phyloP scores from a whole-genome alignment of 2,797 vertebrate genomes.

The Rhynchonycteris naso region DNA sequence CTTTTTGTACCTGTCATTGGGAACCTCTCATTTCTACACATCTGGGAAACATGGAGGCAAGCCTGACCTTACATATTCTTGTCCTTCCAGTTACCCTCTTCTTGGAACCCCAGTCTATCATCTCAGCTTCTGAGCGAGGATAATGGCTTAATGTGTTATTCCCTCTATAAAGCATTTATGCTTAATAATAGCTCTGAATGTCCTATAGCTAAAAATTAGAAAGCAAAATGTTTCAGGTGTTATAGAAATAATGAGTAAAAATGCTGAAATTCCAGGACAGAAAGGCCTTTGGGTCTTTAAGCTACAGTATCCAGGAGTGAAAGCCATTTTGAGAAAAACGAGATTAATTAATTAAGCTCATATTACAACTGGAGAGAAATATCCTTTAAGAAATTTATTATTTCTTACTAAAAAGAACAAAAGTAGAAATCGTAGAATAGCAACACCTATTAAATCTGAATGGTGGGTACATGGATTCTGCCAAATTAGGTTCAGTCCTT shows the following conservation, averaged over 20 bases:
- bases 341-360: not conserved
- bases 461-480: not conserved
- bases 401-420: slow-evolving; percentile 37
- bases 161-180: slow-evolving; percentile 18
- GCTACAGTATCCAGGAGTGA: not conserved
- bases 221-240: slow-evolving; percentile 54
- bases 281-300: not conserved
- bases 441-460: slow-evolving; percentile 15
- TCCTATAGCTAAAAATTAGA: slow-evolving; percentile 39
- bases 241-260: slow-evolving; percentile 33
- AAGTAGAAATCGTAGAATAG: slow-evolving; percentile 41
- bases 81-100: not conserved
- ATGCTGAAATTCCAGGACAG: slow-evolving; percentile 34
- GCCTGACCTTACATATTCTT: not conserved
- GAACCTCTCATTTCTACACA: not conserved
- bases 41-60: not conserved
- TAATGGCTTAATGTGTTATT: slow-evolving; percentile 20
- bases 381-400: slow-evolving; percentile 25
- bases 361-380: not conserved
- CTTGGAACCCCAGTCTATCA: not conserved
- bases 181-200: not conserved
- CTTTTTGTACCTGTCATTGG: not conserved
- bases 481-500: not conserved
- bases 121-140: not conserved
- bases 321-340: not conserved